These are phyloP conservation scores for Cotesia typhae DNA, from an alignment of 1,140 invertebrate species.

Conservation along the genomic window DNA sequence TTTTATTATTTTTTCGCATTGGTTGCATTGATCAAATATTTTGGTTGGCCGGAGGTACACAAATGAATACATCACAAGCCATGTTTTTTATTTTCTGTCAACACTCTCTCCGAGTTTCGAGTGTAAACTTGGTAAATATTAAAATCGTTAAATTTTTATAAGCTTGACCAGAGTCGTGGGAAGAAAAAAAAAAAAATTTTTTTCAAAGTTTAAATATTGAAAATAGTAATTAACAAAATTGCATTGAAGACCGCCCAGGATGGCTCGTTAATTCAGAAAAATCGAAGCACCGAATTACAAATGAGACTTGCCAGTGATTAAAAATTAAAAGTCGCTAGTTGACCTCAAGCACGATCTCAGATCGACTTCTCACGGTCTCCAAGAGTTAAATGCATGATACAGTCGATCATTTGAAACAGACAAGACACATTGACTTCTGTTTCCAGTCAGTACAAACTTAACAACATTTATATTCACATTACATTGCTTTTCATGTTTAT, in stretches of 20 bases:
- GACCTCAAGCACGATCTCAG: conserved; percentile 28
- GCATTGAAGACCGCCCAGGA: conserved; percentile 16
- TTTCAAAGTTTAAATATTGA: background rate
- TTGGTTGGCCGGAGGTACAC: too few species aligned
- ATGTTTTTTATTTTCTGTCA: too few species aligned
- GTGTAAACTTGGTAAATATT: too few species aligned
- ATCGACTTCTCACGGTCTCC: conserved; percentile 28
- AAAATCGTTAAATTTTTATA: too few species aligned
- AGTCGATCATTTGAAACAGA: background rate
- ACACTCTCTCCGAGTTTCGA: too few species aligned
- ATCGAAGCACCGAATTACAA: conserved; percentile 17
- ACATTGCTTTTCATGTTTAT: background rate
- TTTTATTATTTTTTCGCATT: too few species aligned
- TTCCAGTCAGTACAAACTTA: background rate
- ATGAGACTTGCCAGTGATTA: conserved; percentile 25
- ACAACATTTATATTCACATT: background rate
- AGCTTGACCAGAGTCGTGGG: too few species aligned
- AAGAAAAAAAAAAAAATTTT: background rate
- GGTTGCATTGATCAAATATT: too few species aligned
- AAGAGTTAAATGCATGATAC: background rate
- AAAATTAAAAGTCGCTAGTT: conserved; percentile 27
- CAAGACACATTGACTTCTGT: conserved; percentile 14
- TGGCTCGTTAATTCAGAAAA: conserved; percentile 5
- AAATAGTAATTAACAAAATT: background rate
- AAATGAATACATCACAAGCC: too few species aligned